Evolutionary conservation across 2,797 vertebrate genomes (phyloP), one percentile per base, ranked within the genome.

Genomic region (Phataginus tetradactyla): DNA sequence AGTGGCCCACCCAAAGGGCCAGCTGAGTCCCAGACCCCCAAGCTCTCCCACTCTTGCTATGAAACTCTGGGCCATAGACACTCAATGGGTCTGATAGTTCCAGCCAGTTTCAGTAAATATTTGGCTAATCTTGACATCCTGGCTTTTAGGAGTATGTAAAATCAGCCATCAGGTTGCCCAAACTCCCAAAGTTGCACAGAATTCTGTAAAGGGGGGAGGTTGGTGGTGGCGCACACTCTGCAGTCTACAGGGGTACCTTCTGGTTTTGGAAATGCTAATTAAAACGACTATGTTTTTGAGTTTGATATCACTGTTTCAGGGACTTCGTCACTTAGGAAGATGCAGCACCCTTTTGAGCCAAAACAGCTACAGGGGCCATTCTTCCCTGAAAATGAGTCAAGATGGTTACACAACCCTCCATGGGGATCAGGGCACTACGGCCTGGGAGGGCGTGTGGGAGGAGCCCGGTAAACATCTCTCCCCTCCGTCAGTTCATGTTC

Each of bases 331-430:
- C 39, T 92, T 64, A 37, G 2, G 78, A 39, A 83, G 55, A 61
- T 29, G 71, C 32, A 63, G 55, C 49, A 68, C 71, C 94, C 5
- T 32, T 12, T 1, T 32, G 37, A 96, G 95, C 80, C 93, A 92
- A 66, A 86, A 89, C 27, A 88, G 94, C 91, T 90, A 53, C 78
- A 91, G 90, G 49, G 91, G 69, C 91, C 32, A 42, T 79, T 97
- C 93, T 96, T 49, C 11, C 93, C 96, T 85, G 88, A 92, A 94
- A 97, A 63, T 39, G 94, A 98, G 96, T 98, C 95, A 95, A 98
- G 97, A 96, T 89, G 18, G 92, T 98, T 98, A 98, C 7, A 20
- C 96, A 98, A 98, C 7, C 45, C 94, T 97, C 66, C 18, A 81
- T 92, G 95, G 95, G 88, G 96, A 96, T 97, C 94, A 15, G 57